Evolutionary conservation across 2,888 invertebrate genomes (phyloP), one percentile per base, ranked within the genome.

Genomic region (Andricus curvator): DNA sequence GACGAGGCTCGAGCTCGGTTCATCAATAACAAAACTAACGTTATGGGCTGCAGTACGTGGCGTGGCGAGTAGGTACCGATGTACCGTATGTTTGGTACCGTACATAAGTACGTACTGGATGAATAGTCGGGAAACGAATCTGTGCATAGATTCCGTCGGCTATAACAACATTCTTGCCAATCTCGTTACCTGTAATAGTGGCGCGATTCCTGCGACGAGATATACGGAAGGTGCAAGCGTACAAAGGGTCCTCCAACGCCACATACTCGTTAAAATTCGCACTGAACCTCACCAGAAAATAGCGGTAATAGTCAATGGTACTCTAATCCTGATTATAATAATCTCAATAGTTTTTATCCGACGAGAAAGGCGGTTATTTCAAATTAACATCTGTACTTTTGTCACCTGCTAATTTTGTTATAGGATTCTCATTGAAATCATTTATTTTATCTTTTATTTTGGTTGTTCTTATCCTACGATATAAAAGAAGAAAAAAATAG

Each of bases 1-100:
- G 84, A 82, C 68, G 82, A 80, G 66, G 81, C 64, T n/a, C 66
- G 41, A 22, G 78, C 66, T 74, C 83, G 82, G 82, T 85, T 85
- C 85, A 85, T 86, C 88, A 84, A 88, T 88, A 88, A 88, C 86
- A 82, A 44, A 44, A 84, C 78, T 84, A 83, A 79, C 81, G 82
- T 80, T 80, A 81, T 77, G 78, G 78, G 80, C 83, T 64, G 25
- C 25, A 62, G 25, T 25, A 29, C 29, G 15, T 15, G 25, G 62
- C 29, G 25, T 15, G 25, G 62, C 62, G 25, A 64, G 29, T 60
- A 3, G 56, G 22, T 29, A 64, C 64, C 64, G 64, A 64, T 64
- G 64, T 64, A 64, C 64, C 64, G 64, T 64, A 64, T 64, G 64
- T 64, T 64, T 64, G 25, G 29, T 29, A 62, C 62, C 62, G 62